Conservation (phyloP, 92 coral and sea anemone species). For the Plumapathes pennacea region DNA sequence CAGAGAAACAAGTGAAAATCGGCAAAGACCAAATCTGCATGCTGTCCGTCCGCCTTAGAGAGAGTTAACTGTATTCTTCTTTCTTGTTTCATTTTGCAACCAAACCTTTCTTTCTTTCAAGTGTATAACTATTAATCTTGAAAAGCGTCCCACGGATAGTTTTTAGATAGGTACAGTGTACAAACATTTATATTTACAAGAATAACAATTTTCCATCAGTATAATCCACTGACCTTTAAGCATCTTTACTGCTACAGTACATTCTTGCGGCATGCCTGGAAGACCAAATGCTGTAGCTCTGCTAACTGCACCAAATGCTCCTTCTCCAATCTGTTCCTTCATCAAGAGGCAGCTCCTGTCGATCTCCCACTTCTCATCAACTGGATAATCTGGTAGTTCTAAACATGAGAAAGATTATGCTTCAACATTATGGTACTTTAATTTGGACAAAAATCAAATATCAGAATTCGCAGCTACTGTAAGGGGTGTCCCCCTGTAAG, state of each 20-base stretch:
- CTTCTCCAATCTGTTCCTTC: slow-evolving; percentile 82
- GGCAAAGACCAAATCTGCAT: background rate
- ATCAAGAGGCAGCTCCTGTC: slow-evolving; percentile 60
- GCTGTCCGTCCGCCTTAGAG: background rate
- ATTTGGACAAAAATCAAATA: too few species aligned
- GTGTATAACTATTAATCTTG: too few species aligned
- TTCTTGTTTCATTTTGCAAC: too few species aligned
- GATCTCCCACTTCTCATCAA: slow-evolving; percentile 90
- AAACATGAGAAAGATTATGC: too few species aligned
- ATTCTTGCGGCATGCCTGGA: slow-evolving; percentile 34
- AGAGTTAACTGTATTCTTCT: too few species aligned
- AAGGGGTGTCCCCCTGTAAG: too few species aligned
- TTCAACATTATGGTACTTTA: too few species aligned
- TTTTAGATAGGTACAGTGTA: too few species aligned
- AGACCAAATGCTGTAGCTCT: slow-evolving; percentile 75
- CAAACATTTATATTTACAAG: too few species aligned
- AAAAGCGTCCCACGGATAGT: too few species aligned
- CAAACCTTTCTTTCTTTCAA: too few species aligned
- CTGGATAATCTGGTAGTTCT: slow-evolving; percentile 58
- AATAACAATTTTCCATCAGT: background rate
- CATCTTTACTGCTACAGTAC: slow-evolving; percentile 89
- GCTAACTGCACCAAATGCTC: slow-evolving; percentile 94
- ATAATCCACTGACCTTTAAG: slow-evolving; percentile 67
- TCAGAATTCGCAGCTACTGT: too few species aligned
- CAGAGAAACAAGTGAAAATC: background rate